These are phyloP conservation scores for cattle (Bos taurus) DNA, from an alignment of 2,113 vertebrate genomes.

Conservation along the genomic window DNA sequence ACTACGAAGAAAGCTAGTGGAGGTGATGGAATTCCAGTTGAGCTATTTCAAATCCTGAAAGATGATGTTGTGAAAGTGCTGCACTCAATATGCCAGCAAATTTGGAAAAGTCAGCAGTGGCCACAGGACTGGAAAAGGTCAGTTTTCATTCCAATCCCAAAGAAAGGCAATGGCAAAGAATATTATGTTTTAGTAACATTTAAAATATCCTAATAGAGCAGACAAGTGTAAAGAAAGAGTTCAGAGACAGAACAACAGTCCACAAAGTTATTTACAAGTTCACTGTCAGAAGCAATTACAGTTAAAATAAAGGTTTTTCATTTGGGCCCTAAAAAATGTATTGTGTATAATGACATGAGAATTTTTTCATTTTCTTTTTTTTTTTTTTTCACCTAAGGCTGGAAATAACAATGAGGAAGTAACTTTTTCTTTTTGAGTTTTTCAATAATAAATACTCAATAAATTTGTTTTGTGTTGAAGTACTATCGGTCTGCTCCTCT, in stretches of 20 bases:
- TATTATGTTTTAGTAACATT: not conserved
- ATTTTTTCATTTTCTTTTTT: not conserved
- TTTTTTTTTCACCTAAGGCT: not conserved
- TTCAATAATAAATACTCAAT: not conserved
- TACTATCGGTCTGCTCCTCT: not conserved
- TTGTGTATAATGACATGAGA: not conserved
- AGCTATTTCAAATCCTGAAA: too few relatives aligned
- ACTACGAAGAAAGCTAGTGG: too few relatives aligned
- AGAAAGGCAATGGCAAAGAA: too few relatives aligned
- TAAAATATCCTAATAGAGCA: not conserved
- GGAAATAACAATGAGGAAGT: not conserved
- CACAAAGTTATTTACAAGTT: not conserved
- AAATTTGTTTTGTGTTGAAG: not conserved
- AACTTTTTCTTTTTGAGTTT: not conserved
- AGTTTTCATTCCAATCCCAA: too few relatives aligned
- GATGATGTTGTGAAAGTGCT: too few relatives aligned
- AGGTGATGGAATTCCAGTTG: too few relatives aligned
- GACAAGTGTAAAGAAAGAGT: not conserved
- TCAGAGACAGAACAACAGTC: not conserved
- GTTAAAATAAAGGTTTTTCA: not conserved
- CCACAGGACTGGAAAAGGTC: too few relatives aligned
- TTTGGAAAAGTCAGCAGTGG: too few relatives aligned
- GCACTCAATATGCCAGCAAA: too few relatives aligned
- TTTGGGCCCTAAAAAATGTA: not conserved
- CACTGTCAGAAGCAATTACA: not conserved